Evolutionary conservation across 2,113 vertebrate genomes (phyloP).

Genomic region (Limanda limanda): DNA sequence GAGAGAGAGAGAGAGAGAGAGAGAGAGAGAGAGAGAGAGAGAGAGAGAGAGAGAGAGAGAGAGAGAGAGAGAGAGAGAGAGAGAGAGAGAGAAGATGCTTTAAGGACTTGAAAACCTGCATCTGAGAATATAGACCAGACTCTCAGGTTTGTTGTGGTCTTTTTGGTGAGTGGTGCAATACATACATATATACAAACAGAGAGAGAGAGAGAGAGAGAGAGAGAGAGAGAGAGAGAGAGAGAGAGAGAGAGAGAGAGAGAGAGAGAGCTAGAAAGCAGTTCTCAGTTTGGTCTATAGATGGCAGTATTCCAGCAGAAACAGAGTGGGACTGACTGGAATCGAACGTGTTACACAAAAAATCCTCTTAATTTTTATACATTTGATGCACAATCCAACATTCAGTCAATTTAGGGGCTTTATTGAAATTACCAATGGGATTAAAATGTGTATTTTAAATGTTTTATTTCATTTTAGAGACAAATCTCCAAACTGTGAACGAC

Average conservation of each 20-base stretch:
- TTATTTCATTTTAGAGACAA: background rate
- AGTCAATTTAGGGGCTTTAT: no score
- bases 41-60: background rate
- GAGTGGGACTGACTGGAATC: background rate
- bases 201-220: background rate
- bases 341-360: constrained; percentile 25
- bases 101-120: no score
- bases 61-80: background rate
- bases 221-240: background rate
- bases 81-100: background rate
- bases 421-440: no score
- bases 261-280: constrained; percentile 5
- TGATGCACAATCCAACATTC: background rate
- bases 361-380: background rate
- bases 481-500: background rate
- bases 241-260: background rate
- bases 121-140: background rate
- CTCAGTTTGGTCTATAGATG: constrained; percentile 79
- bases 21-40: background rate
- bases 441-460: no score
- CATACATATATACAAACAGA: background rate
- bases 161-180: background rate
- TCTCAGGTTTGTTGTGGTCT: background rate
- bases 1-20: background rate
- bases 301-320: constrained; percentile 80